A percentile compares a stretch with the other conserved stretches of the same genome.
These are phyloP conservation scores for Craseonycteris thonglongyai DNA, from an alignment of 2,113 vertebrate species.

Conservation along the genomic window DNA sequence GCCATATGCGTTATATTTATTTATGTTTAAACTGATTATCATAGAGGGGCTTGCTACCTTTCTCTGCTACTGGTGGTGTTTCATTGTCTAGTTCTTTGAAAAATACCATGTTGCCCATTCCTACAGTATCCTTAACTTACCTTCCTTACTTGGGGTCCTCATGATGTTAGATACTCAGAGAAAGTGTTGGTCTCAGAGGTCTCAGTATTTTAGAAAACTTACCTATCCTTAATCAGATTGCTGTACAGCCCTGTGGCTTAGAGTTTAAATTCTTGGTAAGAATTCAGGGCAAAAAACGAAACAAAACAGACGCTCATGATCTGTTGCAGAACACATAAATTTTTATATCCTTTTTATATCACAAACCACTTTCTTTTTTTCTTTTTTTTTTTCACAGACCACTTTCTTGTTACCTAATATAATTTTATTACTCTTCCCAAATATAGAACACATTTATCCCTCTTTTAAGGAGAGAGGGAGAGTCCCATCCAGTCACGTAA, in stretches of 20 bases:
- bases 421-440: neutral
- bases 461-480: neutral
- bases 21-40: neutral
- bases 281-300: neutral
- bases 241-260: neutral
- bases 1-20: neutral
- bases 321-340: neutral
- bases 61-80: neutral
- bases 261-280: neutral
- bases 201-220: neutral
- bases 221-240: neutral
- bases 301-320: neutral
- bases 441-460: neutral
- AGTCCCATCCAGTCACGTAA: accelerated
- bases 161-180: neutral
- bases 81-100: neutral
- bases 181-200: neutral
- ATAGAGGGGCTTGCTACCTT: neutral
- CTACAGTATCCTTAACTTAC: neutral
- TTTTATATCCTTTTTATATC: neutral
- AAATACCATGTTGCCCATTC: neutral
- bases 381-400: neutral
- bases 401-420: neutral
- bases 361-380: neutral
- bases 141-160: neutral